These are phyloP conservation scores for Chrysodeixis includens DNA, from an alignment of 2,888 invertebrate species.

Conservation along the genomic window DNA sequence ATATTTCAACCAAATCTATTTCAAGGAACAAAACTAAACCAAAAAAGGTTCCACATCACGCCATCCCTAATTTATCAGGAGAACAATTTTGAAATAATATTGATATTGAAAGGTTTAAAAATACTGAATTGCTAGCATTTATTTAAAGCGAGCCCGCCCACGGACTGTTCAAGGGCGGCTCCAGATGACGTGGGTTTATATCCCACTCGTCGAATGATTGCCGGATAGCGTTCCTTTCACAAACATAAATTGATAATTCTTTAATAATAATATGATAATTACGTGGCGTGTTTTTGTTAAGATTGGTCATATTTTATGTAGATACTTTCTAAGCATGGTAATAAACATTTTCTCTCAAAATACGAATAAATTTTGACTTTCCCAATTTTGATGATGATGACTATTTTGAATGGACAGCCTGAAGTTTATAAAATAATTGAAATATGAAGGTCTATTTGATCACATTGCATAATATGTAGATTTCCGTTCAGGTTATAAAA, in stretches of 20 bases:
- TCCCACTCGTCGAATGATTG: neutral
- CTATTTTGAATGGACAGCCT: no score
- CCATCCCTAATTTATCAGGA: neutral
- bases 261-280: neutral
- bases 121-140: neutral
- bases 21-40: no score
- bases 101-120: constrained; percentile 1
- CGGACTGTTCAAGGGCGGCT: neutral
- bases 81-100: neutral
- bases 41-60: no score
- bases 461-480: no score
- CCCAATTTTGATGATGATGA: no score
- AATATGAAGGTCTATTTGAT: no score
- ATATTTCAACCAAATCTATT: no score
- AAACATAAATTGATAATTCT: neutral
- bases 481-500: no score
- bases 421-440: no score
- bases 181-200: neutral
- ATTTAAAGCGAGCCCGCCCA: neutral
- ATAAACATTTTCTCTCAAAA: neutral
- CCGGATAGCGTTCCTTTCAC: neutral
- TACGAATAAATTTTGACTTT: no score
- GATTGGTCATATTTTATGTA: neutral
- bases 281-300: neutral
- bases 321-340: neutral